Percentiles rank a stretch among this genome's conserved stretches.
These are phyloP conservation scores for Bradypus variegatus DNA, from an alignment of 2,797 vertebrate species.

Conservation along the genomic window DNA sequence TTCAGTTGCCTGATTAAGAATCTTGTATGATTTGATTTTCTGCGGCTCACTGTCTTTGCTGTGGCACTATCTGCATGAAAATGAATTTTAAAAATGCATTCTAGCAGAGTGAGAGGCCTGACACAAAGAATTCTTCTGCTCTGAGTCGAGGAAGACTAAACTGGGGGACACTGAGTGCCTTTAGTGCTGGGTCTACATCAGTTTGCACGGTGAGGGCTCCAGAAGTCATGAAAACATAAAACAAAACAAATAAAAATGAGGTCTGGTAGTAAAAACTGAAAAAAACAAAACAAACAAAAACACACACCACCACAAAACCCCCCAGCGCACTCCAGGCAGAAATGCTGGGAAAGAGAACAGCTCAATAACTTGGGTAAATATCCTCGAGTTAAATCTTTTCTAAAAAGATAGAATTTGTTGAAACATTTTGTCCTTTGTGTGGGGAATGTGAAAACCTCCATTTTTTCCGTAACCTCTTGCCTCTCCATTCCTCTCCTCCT, in stretches of 20 bases:
- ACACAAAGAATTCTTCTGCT: background rate
- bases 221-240: background rate
- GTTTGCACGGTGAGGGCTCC: background rate
- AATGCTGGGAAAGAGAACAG: background rate
- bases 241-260: background rate
- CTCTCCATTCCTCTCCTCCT: conserved; percentile 46
- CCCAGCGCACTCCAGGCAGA: background rate
- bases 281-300: background rate
- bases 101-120: conserved; percentile 24
- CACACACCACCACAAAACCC: too few relatives aligned
- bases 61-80: conserved; percentile 50
- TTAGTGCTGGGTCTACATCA: background rate
- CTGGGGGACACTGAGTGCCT: background rate
- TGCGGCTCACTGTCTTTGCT: conserved; percentile 40
- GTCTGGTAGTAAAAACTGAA: conserved; percentile 20
- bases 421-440: conserved; percentile 40
- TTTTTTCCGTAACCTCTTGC: conserved; percentile 29
- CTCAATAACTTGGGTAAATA: background rate
- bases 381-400: background rate
- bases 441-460: conserved; percentile 31
- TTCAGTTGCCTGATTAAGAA: conserved; percentile 50
- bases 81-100: conserved; percentile 47
- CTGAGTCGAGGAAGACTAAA: background rate
- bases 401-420: background rate
- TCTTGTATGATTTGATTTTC: conserved; percentile 40